Evolutionary conservation across 2,888 invertebrate species (phyloP), one percentile per base, ranked within the genome.

Genomic region (Allacma fusca): DNA sequence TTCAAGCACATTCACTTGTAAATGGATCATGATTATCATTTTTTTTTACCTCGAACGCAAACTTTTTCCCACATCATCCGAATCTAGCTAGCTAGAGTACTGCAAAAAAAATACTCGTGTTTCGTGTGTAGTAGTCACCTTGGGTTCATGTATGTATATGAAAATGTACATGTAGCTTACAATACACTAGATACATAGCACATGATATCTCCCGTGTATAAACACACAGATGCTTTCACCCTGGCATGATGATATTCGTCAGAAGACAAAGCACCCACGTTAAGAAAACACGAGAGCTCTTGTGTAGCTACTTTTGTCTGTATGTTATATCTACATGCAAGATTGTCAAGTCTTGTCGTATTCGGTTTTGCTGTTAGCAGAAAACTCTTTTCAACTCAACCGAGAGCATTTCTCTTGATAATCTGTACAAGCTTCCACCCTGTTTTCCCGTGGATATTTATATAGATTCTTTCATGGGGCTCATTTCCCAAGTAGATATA

Each of bases 231-330:
- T 68, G 65, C 74, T 74, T 74, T 64, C 65, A 74, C 44, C 50
- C 50, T 50, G 50, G 9, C 16, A 50, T 50, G 9, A 50, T 50
- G n/a, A 50, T 50, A 40, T 40, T 40, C 13, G 40, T 50, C 50
- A 16, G 5, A 59, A 73, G 62, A 65, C 65, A 65, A 65, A 65
- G 28, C 26, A 65, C 29, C 65, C 59, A 62, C 34, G 73, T 73
- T 73, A 62, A 50, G 40, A 73, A 62, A 73, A 73, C 73, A 73
- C 24, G 62, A 73, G 73, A 73, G 40, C 73, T 73, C 62, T 62
- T 64, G 26, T 73, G 73, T 73, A 73, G 71, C 26, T 62, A 19
- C 9, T 73, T 64, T 62, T 40, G 21, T 16, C 7, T 29, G 28
- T 29, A 67, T 16, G n/a, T 28, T 57, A 57, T 57, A 57, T 57